Evolutionary conservation across 2,113 vertebrate species (phyloP).

Genomic region (Cromileptes altivelis): DNA sequence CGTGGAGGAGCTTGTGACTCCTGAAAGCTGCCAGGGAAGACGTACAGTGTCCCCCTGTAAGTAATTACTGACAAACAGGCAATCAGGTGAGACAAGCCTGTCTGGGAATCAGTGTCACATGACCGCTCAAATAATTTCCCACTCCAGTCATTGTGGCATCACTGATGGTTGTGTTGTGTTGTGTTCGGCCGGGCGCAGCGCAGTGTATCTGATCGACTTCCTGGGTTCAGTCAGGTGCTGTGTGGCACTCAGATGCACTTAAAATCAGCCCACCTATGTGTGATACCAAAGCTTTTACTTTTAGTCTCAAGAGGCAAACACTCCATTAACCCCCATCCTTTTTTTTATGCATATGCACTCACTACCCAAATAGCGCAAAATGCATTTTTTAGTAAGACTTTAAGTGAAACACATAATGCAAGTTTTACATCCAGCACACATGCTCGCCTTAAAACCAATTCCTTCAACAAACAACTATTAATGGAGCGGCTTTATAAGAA

Average conservation of each 20-base stretch:
- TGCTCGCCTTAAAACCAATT: background rate
- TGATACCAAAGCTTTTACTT: conserved; percentile 71
- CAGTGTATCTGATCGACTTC: conserved; percentile 14
- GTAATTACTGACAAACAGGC: conserved; percentile 41
- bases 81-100: conserved; percentile 28
- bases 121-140: conserved; percentile 17
- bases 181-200: background rate
- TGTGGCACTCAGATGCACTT: conserved; percentile 63
- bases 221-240: conserved; percentile 14
- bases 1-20: conserved; percentile 47
- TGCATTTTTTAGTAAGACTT: conserved; percentile 24
- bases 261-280: conserved; percentile 49
- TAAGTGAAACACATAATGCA: conserved; percentile 29
- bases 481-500: background rate
- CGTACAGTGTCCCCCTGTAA: background rate
- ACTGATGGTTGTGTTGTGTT: background rate
- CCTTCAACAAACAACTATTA: conserved; percentile 7
- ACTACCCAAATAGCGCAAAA: conserved; percentile 50
- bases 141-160: background rate
- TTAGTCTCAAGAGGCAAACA: conserved; percentile 50
- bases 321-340: conserved; percentile 66
- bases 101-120: conserved; percentile 27
- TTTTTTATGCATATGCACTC: conserved; percentile 49
- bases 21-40: conserved; percentile 26
- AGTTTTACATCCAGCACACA: conserved; percentile 40